Conservation (phyloP, 2,113 vertebrate species). For the Sus scrofa region T2T-Sscrofa CM000817.6:127457501-127458000, state of each 20-base stretch:
- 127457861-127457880: neutral
- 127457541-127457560: neutral
- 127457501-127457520: neutral
- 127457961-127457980: neutral
- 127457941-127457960: neutral
- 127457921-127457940: neutral
- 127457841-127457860: neutral
- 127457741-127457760: neutral
- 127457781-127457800: neutral
- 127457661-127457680: neutral
- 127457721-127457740: neutral
- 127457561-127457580: neutral
- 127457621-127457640: conserved; percentile 26
- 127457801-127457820: neutral
- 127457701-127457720: neutral
- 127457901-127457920: neutral
- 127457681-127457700: neutral
- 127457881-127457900: neutral
- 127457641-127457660: neutral
- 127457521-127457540: neutral
- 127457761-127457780: neutral
- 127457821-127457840: neutral
- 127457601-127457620: neutral
- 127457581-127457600: neutral
- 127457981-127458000: neutral